Evolutionary conservation across 2,888 invertebrate genomes (phyloP).

Genomic region (Carpatolechia fugitivella): DNA sequence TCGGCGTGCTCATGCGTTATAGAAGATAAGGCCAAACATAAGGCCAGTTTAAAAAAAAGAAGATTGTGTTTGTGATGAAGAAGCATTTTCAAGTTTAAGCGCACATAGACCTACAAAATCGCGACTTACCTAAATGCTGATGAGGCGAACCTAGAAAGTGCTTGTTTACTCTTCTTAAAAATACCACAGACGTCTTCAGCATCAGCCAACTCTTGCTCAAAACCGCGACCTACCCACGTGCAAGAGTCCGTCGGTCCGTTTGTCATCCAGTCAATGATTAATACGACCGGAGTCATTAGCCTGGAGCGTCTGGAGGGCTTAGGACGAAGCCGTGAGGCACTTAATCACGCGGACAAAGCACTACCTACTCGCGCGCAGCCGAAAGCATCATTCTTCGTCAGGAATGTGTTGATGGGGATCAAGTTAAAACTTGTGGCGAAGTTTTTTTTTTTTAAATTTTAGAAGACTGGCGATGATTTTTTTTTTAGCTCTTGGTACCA

Average conservation of each 20-base stretch:
- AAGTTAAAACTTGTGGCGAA: constrained; percentile 20
- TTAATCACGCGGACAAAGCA: constrained; percentile 79
- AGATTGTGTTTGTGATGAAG: no score
- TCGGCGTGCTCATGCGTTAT: no score
- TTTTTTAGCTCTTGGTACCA: no score
- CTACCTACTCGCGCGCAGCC: constrained; percentile 74
- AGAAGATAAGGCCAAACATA: no score
- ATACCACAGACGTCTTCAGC: no score
- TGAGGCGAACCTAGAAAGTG: no score
- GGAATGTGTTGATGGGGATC: constrained; percentile 59
- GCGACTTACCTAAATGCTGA: no score
- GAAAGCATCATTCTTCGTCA: constrained; percentile 79
- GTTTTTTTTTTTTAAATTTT: not conserved
- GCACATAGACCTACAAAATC: no score
- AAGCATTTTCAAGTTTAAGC: no score
- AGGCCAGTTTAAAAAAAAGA: no score
- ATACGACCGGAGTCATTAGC: constrained; percentile 77
- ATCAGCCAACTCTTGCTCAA: constrained; percentile 6
- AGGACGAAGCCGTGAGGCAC: constrained; percentile 66
- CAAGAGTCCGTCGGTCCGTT: constrained; percentile 50
- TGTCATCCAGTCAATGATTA: constrained; percentile 74
- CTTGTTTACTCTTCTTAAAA: no score
- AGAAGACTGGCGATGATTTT: no score
- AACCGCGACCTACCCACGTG: constrained; percentile 61
- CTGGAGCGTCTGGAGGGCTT: constrained; percentile 59